Evolutionary conservation across 2,797 vertebrate species (phyloP).

Genomic region (Onychomys leucogaster): DNA sequence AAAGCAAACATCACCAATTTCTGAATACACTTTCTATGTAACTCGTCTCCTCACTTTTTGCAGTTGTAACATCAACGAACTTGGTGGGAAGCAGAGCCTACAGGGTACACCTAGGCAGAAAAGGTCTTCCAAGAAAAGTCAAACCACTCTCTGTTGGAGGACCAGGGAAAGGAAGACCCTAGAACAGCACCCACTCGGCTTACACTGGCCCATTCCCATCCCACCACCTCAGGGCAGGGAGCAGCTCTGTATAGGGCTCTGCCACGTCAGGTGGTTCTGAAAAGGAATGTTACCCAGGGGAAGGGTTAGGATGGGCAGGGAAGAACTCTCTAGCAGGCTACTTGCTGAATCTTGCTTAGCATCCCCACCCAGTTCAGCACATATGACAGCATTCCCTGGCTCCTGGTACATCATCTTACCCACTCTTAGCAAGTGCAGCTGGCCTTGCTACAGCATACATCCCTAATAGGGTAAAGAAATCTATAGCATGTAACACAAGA

Average conservation of each 20-base stretch:
- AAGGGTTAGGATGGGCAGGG: background rate
- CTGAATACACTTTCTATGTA: background rate
- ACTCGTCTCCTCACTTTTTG: background rate
- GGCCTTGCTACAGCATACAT: constrained; percentile 17
- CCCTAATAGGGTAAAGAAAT: background rate
- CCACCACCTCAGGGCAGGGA: background rate
- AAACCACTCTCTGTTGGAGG: background rate
- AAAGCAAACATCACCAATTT: constrained; percentile 28
- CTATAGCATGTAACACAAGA: background rate
- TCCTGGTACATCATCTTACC: background rate
- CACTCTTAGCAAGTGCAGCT: background rate
- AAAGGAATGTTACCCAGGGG: constrained; percentile 41
- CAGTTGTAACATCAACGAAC: background rate
- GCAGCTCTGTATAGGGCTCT: background rate
- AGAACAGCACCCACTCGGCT: background rate
- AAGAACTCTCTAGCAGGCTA: background rate
- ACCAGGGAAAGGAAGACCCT: background rate
- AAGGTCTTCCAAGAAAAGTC: background rate
- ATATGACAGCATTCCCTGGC: constrained; percentile 49
- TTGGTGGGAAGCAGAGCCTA: background rate
- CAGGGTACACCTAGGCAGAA: background rate
- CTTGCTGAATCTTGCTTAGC: constrained; percentile 47
- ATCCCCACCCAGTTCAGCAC: constrained; percentile 21
- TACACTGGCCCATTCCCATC: background rate
- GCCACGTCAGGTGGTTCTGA: background rate